Conservation (phyloP, 2,797 vertebrate genomes). For the Myotis pilosus region DNA sequence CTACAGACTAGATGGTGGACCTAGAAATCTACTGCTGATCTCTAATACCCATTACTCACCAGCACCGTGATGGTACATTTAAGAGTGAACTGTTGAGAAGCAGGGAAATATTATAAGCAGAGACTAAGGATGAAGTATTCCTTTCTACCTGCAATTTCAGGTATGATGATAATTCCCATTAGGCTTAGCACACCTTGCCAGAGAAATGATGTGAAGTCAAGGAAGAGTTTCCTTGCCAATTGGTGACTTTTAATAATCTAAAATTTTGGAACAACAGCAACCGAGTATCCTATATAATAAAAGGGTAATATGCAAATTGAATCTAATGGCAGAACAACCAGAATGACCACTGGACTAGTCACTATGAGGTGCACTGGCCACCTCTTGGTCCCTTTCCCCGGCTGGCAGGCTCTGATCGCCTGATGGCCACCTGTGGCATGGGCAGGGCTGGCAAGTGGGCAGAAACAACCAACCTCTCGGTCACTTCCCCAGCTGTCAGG, state of each 20-base stretch:
- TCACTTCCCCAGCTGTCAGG: too few relatives aligned
- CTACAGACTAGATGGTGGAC: neutral
- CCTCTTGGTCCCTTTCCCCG: too few relatives aligned
- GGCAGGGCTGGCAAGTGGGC: too few relatives aligned
- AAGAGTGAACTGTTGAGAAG: slow-evolving; percentile 40
- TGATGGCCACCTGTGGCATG: too few relatives aligned
- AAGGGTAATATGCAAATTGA: too few relatives aligned
- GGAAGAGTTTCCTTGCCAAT: slow-evolving; percentile 16
- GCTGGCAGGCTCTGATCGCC: too few relatives aligned
- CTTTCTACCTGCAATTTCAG: slow-evolving; percentile 10
- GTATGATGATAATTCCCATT: neutral
- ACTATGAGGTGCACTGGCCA: too few relatives aligned
- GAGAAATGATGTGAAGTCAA: slow-evolving; percentile 37
- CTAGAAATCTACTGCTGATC: neutral
- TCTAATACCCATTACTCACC: neutral
- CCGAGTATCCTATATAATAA: neutral
- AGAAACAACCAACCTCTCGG: too few relatives aligned
- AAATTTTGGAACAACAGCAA: neutral
- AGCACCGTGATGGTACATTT: neutral
- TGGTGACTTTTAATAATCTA: neutral
- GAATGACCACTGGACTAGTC: too few relatives aligned
- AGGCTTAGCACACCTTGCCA: slow-evolving; percentile 3
- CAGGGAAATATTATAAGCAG: slow-evolving; percentile 27
- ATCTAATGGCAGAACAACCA: too few relatives aligned
- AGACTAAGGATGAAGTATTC: slow-evolving; percentile 30